Conservation (phyloP, 2,797 vertebrate genomes). For the Trachops cirrhosus region DNA sequence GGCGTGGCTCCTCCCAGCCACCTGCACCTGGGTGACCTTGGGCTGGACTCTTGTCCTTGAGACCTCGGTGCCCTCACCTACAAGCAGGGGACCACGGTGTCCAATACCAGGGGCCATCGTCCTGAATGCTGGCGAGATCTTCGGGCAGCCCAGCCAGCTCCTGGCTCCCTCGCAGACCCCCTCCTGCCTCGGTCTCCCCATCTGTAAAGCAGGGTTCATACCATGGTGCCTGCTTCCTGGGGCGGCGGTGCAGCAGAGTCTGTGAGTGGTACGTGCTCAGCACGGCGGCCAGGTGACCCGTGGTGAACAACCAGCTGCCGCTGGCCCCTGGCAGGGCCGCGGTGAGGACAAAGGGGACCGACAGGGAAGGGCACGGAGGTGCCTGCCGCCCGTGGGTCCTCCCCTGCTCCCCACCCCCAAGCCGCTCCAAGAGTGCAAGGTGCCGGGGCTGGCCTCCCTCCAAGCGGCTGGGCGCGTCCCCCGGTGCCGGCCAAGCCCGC, state of each 20-base stretch:
- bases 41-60: neutral
- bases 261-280: fast-evolving
- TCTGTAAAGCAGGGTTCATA: neutral
- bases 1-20: neutral
- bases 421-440: neutral
- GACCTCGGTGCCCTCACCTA: neutral
- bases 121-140: neutral
- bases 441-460: neutral
- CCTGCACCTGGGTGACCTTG: neutral
- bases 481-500: slow-evolving; percentile 54
- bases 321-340: fast-evolving
- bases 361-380: fast-evolving
- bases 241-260: fast-evolving
- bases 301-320: fast-evolving
- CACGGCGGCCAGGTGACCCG: fast-evolving
- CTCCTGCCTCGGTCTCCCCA: neutral
- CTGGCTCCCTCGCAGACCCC: neutral
- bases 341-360: neutral
- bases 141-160: neutral
- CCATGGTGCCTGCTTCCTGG: fast-evolving
- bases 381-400: fast-evolving
- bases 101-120: too few relatives aligned
- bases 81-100: fast-evolving
- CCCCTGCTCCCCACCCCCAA: neutral
- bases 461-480: neutral